A percentile compares a stretch with the other conserved stretches of the same genome.
phyloP scores from a whole-genome alignment of 2,113 vertebrate genomes.

The Mesitornis unicolor region DNA sequence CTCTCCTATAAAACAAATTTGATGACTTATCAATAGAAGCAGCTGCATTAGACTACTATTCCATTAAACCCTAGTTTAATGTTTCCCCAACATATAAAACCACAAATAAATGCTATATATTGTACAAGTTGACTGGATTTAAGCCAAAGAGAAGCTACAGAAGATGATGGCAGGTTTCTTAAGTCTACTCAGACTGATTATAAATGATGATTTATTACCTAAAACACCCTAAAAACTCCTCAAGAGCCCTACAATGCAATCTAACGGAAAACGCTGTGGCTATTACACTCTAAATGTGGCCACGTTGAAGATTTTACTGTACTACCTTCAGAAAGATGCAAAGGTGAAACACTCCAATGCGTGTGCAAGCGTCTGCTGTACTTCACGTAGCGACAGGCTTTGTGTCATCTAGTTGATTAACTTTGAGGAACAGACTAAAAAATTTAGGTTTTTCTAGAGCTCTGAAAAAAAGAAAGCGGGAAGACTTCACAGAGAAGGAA shows the following conservation, averaged over 20 bases:
- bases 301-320: neutral
- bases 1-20: conserved; percentile 2
- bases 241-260: neutral
- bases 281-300: neutral
- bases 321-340: neutral
- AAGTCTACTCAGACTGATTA: neutral
- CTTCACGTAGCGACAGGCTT: neutral
- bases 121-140: neutral
- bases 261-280: neutral
- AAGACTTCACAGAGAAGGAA: neutral
- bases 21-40: conserved; percentile 5
- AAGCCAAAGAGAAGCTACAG: neutral
- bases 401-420: neutral
- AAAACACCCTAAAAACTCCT: neutral
- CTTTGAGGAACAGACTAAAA: neutral
- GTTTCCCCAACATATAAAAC: conserved; percentile 3
- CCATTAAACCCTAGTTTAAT: neutral
- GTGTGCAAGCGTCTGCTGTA: neutral
- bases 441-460: neutral
- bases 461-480: neutral
- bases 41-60: neutral
- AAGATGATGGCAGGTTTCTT: neutral
- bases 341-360: neutral
- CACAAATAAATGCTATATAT: neutral
- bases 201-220: neutral